Evolutionary conservation across 1,140 invertebrate genomes (phyloP), one percentile per base, ranked within the genome.

Genomic region (Drosophila ananassae): DNA sequence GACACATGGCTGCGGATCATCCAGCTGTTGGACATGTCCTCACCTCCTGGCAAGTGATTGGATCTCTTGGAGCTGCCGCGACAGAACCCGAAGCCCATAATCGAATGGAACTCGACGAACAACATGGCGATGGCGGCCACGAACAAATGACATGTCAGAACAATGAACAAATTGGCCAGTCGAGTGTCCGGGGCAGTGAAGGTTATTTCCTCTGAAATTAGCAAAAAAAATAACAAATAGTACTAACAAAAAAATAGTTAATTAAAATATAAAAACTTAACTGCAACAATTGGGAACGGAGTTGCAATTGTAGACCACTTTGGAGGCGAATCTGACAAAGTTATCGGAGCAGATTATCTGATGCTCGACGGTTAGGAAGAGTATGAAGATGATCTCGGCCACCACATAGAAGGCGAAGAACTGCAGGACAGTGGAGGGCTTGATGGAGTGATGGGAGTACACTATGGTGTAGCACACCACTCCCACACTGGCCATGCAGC

Each of bases 271-370:
- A 10, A 34, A 10, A 37, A 12, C 71, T 73, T 39, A 84, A 89
- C 84, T 28, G 77, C 85, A 85, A 54, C 84, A 89, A 13, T 79
- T 63, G 8, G 84, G 84, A 0, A 3, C 1, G 3, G 9, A 25
- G 0, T 51, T 0, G 50, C 84, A 90, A 0, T 64, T 28, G 6
- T 57, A 48, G 6, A 89, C 6, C 2, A 59, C 10, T 2, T 6
- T n/a, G 8, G 84, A 90, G 0, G 83, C 12, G n/a, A 85, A 90
- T 0, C 1, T 0, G 0, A 89, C 39, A 1, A 50, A 2, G 0
- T 44, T 6, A 66, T 89, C 71, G 2, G 9, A n/a, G 57, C 84
- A 89, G 0, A 52, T 12, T 3, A 50, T 24, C 0, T 50, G 25
- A 17, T 47, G 57, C 6, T 76, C 60, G 21, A 63, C 64, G 3